A percentile compares a stretch with the other conserved stretches of the same genome.
These are phyloP conservation scores for Drosophila testacea DNA, from an alignment of 2,888 invertebrate species.

Conservation along the genomic window DNA sequence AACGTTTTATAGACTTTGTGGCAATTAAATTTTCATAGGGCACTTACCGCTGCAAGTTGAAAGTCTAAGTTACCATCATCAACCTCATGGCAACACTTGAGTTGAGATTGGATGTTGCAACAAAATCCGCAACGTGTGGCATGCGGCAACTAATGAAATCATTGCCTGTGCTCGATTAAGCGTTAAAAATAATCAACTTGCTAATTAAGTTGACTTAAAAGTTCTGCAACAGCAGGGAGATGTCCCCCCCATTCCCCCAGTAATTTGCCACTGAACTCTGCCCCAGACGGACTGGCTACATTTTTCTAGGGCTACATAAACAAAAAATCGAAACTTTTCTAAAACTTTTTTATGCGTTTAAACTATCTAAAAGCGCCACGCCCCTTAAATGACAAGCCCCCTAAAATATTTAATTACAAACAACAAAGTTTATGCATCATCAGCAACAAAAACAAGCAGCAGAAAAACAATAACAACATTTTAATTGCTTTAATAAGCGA, in stretches of 20 bases:
- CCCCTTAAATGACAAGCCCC: constrained; percentile 18
- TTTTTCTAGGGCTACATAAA: constrained; percentile 21
- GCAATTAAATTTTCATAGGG: constrained; percentile 79
- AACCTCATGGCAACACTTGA: constrained; percentile 30
- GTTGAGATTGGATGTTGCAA: constrained; percentile 7
- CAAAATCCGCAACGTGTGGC: constrained; percentile 1
- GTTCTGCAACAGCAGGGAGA: constrained; percentile 18
- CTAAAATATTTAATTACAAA: constrained; percentile 25
- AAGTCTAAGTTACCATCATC: constrained; percentile 25
- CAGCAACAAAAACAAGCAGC: constrained; percentile 22
- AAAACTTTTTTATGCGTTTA: constrained; percentile 57
- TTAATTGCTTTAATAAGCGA: constrained; percentile 65
- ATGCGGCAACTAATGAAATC: constrained; percentile 64
- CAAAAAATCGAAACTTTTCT: constrained; percentile 41
- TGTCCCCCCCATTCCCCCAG: background rate
- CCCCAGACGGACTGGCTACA: background rate
- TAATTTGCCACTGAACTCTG: constrained; percentile 23
- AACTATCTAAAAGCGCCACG: constrained; percentile 55
- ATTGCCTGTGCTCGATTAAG: constrained; percentile 71
- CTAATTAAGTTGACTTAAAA: constrained; percentile 77
- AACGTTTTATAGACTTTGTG: constrained; percentile 28
- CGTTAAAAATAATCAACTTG: constrained; percentile 78
- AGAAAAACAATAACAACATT: constrained; percentile 33
- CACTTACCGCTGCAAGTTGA: constrained; percentile 60
- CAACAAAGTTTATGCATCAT: constrained; percentile 39